Evolutionary conservation across 2,888 invertebrate genomes (phyloP).

Genomic region (Aricia artaxerxes): DNA sequence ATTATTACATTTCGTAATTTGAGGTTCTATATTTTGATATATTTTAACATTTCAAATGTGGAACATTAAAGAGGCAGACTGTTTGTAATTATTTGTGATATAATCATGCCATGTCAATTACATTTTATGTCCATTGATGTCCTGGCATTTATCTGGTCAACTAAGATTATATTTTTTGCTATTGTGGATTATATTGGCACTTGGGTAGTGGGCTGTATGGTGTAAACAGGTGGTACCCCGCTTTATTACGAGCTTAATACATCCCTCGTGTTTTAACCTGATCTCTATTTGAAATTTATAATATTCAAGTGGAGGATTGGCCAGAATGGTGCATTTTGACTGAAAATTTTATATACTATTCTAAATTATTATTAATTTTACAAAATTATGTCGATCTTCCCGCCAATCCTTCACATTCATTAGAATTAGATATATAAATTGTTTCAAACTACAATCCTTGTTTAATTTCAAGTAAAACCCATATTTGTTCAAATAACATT

Average conservation of each 20-base stretch:
- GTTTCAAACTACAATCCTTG: conserved; percentile 60
- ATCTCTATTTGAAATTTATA: conserved; percentile 75
- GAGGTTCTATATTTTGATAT: conserved; percentile 37
- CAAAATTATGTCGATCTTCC: conserved; percentile 39
- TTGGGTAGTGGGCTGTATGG: conserved; percentile 61
- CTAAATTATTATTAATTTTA: conserved; percentile 35
- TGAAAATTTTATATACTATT: conserved; percentile 36
- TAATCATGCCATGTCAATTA: conserved; percentile 76
- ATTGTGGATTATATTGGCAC: conserved; percentile 72
- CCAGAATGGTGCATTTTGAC: conserved; percentile 44
- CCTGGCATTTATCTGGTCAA: conserved; percentile 75
- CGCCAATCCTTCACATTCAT: conserved; percentile 65
- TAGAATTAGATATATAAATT: conserved; percentile 73
- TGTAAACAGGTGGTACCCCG: conserved; percentile 46
- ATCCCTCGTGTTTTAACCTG: conserved; percentile 54
- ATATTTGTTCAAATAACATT: conserved; percentile 39
- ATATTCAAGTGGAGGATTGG: conserved; percentile 66
- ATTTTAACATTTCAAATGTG: conserved; percentile 27
- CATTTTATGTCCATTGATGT: conserved; percentile 72
- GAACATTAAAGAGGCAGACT: conserved; percentile 32
- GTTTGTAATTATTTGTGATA: conserved; percentile 71
- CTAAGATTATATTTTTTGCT: conserved; percentile 71
- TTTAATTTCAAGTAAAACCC: conserved; percentile 45
- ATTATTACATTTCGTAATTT: conserved; percentile 40
- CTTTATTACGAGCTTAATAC: conserved; percentile 59